A percentile compares a stretch with the other conserved stretches of the same genome.
phyloP scores from a whole-genome alignment of 2,888 invertebrate species.

The Imbricaverruca yamaguchii region DNA sequence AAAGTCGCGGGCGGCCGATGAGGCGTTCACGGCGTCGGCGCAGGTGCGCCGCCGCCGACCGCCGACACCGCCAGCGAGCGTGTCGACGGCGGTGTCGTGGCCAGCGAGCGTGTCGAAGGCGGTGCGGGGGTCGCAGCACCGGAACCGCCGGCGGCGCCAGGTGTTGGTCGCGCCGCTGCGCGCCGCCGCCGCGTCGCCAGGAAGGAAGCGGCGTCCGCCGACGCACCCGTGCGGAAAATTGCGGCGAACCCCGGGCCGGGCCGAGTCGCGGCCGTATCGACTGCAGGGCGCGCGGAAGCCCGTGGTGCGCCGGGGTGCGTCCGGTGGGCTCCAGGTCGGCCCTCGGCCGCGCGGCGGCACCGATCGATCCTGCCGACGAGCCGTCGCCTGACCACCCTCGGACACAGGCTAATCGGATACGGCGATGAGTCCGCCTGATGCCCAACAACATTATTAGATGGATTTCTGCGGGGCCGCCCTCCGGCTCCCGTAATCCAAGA shows the following conservation, averaged over 20 bases:
- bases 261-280: neutral
- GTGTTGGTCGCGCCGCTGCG: neutral
- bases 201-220: neutral
- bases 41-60: neutral
- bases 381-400: too few relatives aligned
- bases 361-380: too few relatives aligned
- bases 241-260: neutral
- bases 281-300: neutral
- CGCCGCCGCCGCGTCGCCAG: neutral
- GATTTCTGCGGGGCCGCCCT: too few relatives aligned
- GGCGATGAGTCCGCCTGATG: too few relatives aligned
- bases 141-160: neutral
- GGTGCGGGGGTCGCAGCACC: neutral
- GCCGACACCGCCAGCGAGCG: too few relatives aligned
- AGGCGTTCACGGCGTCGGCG: neutral
- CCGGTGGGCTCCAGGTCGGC: too few relatives aligned
- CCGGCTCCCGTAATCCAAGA: too few relatives aligned
- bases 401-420: too few relatives aligned
- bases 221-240: neutral
- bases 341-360: too few relatives aligned
- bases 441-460: too few relatives aligned
- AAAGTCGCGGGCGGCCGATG: too few relatives aligned
- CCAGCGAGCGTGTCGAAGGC: neutral
- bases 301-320: too few relatives aligned
- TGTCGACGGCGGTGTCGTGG: neutral